phyloP scores from a whole-genome alignment of 2,113 vertebrate genomes.

The Hippocampus guttulatus region DNA sequence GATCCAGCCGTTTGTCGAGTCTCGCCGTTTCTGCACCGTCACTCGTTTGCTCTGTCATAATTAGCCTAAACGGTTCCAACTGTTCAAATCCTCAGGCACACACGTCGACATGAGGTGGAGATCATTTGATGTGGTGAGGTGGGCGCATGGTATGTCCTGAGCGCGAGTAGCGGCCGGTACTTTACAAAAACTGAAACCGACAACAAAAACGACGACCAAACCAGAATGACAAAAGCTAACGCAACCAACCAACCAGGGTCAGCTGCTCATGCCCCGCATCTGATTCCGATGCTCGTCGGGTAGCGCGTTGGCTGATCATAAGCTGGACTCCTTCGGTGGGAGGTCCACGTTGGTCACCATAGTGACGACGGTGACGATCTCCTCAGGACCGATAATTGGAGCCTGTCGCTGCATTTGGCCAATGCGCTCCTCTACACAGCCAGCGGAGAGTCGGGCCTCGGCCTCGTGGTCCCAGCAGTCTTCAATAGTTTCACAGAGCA shows the following conservation, averaged over 20 bases:
- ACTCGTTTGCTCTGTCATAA: slow-evolving; percentile 8
- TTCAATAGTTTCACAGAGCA: slow-evolving; percentile 96
- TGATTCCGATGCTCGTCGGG: slow-evolving; percentile 24
- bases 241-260: slow-evolving; percentile 58
- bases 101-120: slow-evolving; percentile 38
- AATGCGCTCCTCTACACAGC: slow-evolving; percentile 94
- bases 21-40: neutral
- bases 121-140: slow-evolving; percentile 46
- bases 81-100: slow-evolving; percentile 54
- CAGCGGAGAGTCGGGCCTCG: slow-evolving; percentile 91
- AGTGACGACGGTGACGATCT: slow-evolving; percentile 96
- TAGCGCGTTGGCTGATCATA: slow-evolving; percentile 76
- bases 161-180: slow-evolving; percentile 60
- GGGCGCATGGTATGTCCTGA: slow-evolving; percentile 63
- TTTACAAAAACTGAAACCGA: slow-evolving; percentile 36
- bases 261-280: slow-evolving; percentile 21
- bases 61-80: slow-evolving; percentile 38
- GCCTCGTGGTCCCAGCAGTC: slow-evolving; percentile 99
- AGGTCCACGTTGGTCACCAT: slow-evolving; percentile 99
- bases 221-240: slow-evolving; percentile 7
- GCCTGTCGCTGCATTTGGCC: slow-evolving; percentile 95
- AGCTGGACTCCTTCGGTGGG: slow-evolving; percentile 98
- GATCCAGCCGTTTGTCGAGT: slow-evolving; percentile 37
- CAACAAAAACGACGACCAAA: slow-evolving; percentile 3
- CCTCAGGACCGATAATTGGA: slow-evolving; percentile 87